Conservation (phyloP, 2,888 invertebrate species). For the Coenonympha arcania region DNA sequence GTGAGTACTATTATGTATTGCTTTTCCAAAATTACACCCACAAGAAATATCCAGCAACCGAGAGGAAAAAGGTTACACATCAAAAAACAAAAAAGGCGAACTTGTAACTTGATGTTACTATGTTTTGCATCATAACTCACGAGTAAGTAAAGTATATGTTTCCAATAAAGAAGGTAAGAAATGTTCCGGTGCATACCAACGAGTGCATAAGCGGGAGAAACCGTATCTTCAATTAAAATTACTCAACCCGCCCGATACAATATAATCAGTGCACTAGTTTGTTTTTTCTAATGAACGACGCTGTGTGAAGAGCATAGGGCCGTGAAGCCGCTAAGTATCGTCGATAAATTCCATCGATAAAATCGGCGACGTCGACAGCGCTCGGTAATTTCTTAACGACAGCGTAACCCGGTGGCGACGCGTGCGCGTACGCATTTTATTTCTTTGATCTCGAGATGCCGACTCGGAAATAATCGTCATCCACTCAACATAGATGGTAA, state of each 20-base stretch:
- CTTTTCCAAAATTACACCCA: too few relatives aligned
- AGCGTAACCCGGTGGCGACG: slow-evolving; percentile 73
- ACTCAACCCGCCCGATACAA: slow-evolving; percentile 13
- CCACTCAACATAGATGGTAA: slow-evolving; percentile 72
- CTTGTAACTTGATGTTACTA: too few relatives aligned
- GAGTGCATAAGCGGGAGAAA: background rate
- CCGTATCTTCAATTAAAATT: slow-evolving; percentile 7
- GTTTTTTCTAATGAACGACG: slow-evolving; percentile 38
- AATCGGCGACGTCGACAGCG: slow-evolving; percentile 67
- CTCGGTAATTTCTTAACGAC: slow-evolving; percentile 72
- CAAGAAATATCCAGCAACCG: too few relatives aligned
- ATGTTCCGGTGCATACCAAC: background rate
- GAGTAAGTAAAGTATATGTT: too few relatives aligned
- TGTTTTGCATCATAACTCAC: too few relatives aligned
- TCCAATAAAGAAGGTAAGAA: too few relatives aligned
- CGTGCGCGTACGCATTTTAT: slow-evolving; percentile 71
- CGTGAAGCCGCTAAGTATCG: slow-evolving; percentile 55
- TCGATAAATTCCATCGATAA: slow-evolving; percentile 74
- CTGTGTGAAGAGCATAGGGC: slow-evolving; percentile 39
- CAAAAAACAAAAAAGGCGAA: too few relatives aligned
- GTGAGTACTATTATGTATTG: too few relatives aligned
- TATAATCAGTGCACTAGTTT: slow-evolving; percentile 28
- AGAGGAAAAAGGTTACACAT: too few relatives aligned
- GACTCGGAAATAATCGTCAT: slow-evolving; percentile 70
- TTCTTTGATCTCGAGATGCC: slow-evolving; percentile 62